Percentiles rank a stretch among this genome's conserved stretches.
These are phyloP conservation scores for Hemiscyllium ocellatum DNA, from an alignment of 2,113 vertebrate species.

Conservation along the genomic window DNA sequence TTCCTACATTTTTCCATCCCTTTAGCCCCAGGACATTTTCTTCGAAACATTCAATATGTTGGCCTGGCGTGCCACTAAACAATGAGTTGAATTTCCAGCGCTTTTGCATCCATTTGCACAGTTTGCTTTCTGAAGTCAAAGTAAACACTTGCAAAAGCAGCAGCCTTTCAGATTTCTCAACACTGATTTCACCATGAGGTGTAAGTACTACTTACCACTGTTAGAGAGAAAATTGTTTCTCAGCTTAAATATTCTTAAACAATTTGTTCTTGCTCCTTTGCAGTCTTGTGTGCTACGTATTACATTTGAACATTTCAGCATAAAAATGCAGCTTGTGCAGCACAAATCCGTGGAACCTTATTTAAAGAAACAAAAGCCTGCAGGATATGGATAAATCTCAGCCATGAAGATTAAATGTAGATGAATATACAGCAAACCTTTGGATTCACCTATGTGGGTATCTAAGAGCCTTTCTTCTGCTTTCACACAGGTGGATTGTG, in stretches of 20 bases:
- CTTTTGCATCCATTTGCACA: background rate
- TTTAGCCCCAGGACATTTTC: too few species aligned
- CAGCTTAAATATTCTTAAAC: background rate
- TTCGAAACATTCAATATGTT: too few species aligned
- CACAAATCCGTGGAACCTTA: background rate
- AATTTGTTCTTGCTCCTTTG: background rate
- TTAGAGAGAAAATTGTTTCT: background rate
- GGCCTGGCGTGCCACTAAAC: too few species aligned
- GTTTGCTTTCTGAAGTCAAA: background rate
- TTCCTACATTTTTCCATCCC: too few species aligned
- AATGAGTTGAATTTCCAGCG: too few species aligned
- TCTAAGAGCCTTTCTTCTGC: background rate
- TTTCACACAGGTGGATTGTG: slow-evolving; percentile 5
- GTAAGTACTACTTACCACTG: background rate
- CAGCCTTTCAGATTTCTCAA: background rate
- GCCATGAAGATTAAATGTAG: background rate
- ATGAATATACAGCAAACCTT: background rate
- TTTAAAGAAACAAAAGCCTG: background rate
- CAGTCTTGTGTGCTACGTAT: background rate
- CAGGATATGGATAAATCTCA: background rate
- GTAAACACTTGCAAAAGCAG: background rate
- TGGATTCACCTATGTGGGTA: background rate
- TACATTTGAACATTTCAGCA: background rate
- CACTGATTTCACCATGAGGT: background rate
- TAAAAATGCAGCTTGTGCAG: background rate